Base-by-base conservation (phyloP, 1,140 invertebrate species). In the Zaprionus camerounensis region DNA sequence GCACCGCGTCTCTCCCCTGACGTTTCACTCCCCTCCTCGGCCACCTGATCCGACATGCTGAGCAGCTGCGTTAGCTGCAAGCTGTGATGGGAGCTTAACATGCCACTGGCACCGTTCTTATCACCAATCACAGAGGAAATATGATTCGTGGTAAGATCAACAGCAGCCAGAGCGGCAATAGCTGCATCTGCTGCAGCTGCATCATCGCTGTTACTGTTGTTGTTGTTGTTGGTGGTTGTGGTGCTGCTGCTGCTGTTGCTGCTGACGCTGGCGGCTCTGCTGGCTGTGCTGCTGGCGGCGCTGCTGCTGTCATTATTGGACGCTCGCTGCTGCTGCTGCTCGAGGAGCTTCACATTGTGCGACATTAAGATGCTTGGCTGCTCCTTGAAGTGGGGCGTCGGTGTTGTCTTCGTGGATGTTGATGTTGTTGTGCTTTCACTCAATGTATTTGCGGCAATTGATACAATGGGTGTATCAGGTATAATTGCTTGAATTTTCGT, bases 391-490 rank as follows among this genome's bases (percentile, higher is more conserved):
- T 79, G 76, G 55, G 84, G 84, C 44, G 85, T 90, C 65, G 91
- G 91, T 64, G 91, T 92, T 7, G 91, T 92, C 55, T 88, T 92
- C 34, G 91, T 92, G 36, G 80, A 85, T 56, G 91, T 92, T 13
- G 91, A 92, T 41, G 91, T 92, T 22, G 87, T 91, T 9, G 91
- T 92, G 51, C 88, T 90, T 59, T 91, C 85, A 61, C 88, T 92
- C 72, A 92, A 81, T 53, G 84, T 86, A 15, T 88, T 85, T 69
- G 84, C 76, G 51, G 91, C 91, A 78, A 92, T 92, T 11, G 91
- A 92, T 20, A 92, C 91, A 75, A 92, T 92, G 34, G 91, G 91
- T 38, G 91, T 92, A 70, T 91, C 88, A 26, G 88, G 90, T 66
- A 91, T 91, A 51, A 91, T 84, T 28, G 87, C 79, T 57, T 88